Conservation (phyloP, 2,113 vertebrate genomes). For the Entelurus aequoreus region DNA sequence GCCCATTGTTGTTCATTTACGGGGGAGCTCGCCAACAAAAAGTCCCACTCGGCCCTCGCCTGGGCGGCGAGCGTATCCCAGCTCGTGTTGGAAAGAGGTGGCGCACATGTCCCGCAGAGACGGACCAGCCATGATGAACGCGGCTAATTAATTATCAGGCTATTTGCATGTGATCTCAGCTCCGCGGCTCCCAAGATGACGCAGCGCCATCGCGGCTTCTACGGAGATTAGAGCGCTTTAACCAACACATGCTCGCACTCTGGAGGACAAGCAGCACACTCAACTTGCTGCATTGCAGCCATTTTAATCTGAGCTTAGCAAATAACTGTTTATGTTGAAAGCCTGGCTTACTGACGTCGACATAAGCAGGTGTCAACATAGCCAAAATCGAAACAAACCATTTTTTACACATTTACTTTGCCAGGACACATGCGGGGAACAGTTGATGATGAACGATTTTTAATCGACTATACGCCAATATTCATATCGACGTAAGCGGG, state of each 20-base stretch:
- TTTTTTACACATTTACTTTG: too few species aligned
- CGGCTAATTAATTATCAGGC: slow-evolving; percentile 51
- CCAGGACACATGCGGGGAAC: too few species aligned
- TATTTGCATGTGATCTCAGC: slow-evolving; percentile 53
- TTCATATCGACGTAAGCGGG: too few species aligned
- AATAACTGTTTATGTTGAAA: too few species aligned
- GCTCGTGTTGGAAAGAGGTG: background rate
- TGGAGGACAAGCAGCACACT: background rate
- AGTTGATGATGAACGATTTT: too few species aligned
- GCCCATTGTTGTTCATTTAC: slow-evolving; percentile 49
- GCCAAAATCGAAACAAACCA: too few species aligned
- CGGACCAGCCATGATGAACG: slow-evolving; percentile 31
- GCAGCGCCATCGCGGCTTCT: slow-evolving; percentile 28
- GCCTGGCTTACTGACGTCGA: background rate
- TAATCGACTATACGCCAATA: too few species aligned
- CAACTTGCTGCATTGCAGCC: background rate
- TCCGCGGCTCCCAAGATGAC: slow-evolving; percentile 39
- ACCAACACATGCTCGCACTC: slow-evolving; percentile 19
- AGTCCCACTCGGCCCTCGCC: slow-evolving; percentile 24
- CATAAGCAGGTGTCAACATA: too few species aligned
- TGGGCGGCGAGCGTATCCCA: slow-evolving; percentile 21
- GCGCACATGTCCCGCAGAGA: slow-evolving; percentile 27
- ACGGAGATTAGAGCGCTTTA: slow-evolving; percentile 13
- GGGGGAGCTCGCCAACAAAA: slow-evolving; percentile 48
- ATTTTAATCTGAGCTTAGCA: too few species aligned